Evolutionary conservation across 2,797 vertebrate species (phyloP).

Genomic region (Sebastes jordani): DNA sequence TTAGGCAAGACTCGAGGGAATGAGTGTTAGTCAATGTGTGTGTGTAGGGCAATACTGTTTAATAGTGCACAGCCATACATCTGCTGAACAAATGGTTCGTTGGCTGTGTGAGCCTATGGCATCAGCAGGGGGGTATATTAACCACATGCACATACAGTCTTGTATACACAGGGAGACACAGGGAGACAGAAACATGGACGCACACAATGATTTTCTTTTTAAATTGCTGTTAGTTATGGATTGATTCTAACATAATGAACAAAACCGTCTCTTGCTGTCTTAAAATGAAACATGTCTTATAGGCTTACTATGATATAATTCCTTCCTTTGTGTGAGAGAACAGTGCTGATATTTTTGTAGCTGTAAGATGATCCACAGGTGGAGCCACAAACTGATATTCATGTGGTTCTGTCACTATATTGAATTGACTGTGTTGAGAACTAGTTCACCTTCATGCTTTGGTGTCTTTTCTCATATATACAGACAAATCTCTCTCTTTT

Average conservation of each 20-base stretch:
- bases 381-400: constrained; percentile 29
- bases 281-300: constrained; percentile 8
- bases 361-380: not conserved
- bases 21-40: not conserved
- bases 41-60: not conserved
- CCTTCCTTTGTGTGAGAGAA: not conserved
- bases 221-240: constrained; percentile 10
- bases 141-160: not conserved
- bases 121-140: not conserved
- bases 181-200: not conserved
- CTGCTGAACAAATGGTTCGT: constrained; percentile 16
- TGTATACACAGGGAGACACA: not conserved
- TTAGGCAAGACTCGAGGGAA: not conserved
- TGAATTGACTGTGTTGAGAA: constrained; percentile 39
- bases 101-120: not conserved
- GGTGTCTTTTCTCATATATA: not conserved
- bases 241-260: constrained; percentile 9
- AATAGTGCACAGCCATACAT: constrained; percentile 1
- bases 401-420: constrained; percentile 33
- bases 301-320: not conserved
- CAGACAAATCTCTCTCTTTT: not conserved
- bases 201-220: constrained; percentile 17
- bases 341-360: not conserved
- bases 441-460: constrained; percentile 45
- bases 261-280: not conserved